Evolutionary conservation across 1,140 invertebrate genomes (phyloP).

Genomic region (Drosophila hydei): DNA sequence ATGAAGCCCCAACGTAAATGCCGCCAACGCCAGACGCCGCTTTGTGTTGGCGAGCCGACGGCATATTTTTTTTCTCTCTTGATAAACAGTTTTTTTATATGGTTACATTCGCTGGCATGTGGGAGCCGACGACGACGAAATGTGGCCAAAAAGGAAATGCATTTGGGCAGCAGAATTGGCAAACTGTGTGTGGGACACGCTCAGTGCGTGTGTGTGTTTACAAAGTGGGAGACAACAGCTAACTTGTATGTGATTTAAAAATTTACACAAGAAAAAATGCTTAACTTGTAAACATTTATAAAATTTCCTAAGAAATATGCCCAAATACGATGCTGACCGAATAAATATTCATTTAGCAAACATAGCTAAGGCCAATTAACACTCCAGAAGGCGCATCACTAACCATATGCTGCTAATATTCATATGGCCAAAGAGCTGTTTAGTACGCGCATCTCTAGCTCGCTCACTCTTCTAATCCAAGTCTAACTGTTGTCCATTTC

Average conservation of each 20-base stretch:
- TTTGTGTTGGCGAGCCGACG: conserved; percentile 73
- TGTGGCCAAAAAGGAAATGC: conserved; percentile 79
- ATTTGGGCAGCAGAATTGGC: conserved; percentile 66
- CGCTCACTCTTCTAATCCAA: conserved; percentile 19
- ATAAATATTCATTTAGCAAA: neutral
- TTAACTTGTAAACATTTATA: conserved; percentile 1
- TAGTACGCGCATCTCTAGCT: conserved; percentile 6
- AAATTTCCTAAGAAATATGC: conserved; percentile 32
- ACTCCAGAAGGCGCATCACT: neutral
- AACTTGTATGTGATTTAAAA: conserved; percentile 27
- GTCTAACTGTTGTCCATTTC: conserved; percentile 10
- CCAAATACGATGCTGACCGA: conserved; percentile 1
- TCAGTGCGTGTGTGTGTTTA: conserved; percentile 23
- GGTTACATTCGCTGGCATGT: conserved; percentile 54
- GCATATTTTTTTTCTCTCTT: conserved; percentile 38
- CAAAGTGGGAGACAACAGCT: conserved; percentile 38
- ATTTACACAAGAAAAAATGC: neutral
- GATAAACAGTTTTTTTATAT: conserved; percentile 10
- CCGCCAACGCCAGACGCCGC: conserved; percentile 48
- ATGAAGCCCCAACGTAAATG: conserved; percentile 55
- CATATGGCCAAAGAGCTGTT: neutral
- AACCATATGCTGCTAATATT: neutral
- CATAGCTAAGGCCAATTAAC: neutral
- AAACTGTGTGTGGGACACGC: conserved; percentile 36
- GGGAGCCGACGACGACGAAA: conserved; percentile 57